Evolutionary conservation across 2,113 vertebrate species (phyloP).

Genomic region (Anarrhichthys ocellatus): DNA sequence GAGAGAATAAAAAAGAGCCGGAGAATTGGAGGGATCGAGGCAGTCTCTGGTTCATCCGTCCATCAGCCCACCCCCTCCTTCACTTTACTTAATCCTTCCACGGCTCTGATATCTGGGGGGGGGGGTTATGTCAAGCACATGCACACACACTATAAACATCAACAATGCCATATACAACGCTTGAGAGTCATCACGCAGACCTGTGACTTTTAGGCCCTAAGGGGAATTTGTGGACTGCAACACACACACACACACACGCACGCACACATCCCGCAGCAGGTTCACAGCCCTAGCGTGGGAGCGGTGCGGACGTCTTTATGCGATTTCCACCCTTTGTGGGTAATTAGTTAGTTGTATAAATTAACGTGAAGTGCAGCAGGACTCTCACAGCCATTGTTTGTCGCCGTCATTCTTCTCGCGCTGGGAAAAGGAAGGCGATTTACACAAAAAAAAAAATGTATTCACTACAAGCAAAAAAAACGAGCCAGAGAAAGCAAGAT

Average conservation of each 20-base stretch:
- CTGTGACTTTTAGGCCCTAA: slow-evolving; percentile 48
- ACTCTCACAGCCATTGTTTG: slow-evolving; percentile 92
- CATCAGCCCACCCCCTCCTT: slow-evolving; percentile 63
- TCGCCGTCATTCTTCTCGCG: slow-evolving; percentile 85
- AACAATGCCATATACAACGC: slow-evolving; percentile 60
- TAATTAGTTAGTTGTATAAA: slow-evolving; percentile 99
- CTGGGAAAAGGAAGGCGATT: slow-evolving; percentile 62
- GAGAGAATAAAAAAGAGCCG: slow-evolving; percentile 10
- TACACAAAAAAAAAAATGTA: slow-evolving; percentile 5
- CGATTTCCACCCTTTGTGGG: slow-evolving; percentile 95
- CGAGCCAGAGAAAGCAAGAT: slow-evolving; percentile 31
- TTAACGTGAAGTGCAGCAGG: slow-evolving; percentile 96
- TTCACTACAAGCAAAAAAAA: slow-evolving; percentile 17
- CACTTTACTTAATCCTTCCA: slow-evolving; percentile 74
- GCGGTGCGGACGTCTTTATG: slow-evolving; percentile 91
- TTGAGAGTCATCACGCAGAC: slow-evolving; percentile 56
- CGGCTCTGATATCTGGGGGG: slow-evolving; percentile 55
- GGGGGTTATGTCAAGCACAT: slow-evolving; percentile 56
- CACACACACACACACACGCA: slow-evolving; percentile 22
- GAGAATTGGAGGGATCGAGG: slow-evolving; percentile 72
- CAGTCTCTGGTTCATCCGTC: slow-evolving; percentile 71
- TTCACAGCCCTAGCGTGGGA: slow-evolving; percentile 91
- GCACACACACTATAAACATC: slow-evolving; percentile 41
- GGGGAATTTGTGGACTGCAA: slow-evolving; percentile 42
- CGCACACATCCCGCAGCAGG: slow-evolving; percentile 77